phyloP scores from a whole-genome alignment of 2,888 invertebrate species.

The Drosophila macrospina region DNA sequence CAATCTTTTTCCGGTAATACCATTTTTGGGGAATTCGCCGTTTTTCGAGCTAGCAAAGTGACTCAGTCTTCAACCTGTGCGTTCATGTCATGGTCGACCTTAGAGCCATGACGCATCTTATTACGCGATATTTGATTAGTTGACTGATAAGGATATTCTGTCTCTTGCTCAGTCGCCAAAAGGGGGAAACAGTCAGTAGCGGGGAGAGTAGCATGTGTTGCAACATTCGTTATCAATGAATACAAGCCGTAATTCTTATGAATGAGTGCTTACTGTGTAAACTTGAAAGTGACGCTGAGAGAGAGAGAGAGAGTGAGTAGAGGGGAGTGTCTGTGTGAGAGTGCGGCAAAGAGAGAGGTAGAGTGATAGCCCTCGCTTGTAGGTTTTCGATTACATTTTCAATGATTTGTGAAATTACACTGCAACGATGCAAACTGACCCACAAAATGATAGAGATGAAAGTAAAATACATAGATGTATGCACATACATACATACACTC shows the following conservation, averaged over 20 bases:
- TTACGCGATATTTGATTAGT: conserved; percentile 17
- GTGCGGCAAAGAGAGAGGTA: background rate
- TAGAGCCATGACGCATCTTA: conserved; percentile 48
- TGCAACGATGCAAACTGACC: conserved; percentile 34
- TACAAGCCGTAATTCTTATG: conserved; percentile 28
- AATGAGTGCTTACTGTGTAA: conserved; percentile 46
- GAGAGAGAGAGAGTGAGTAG: background rate
- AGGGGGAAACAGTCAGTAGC: background rate
- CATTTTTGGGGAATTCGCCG: conserved; percentile 34
- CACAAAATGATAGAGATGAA: conserved; percentile 26
- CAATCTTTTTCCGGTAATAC: conserved; percentile 10
- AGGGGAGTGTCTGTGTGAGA: background rate
- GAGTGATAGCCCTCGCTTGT: conserved; percentile 7
- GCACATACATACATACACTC: conserved; percentile 2
- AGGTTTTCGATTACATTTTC: conserved; percentile 39
- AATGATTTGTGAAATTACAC: conserved; percentile 58
- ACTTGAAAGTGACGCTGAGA: conserved; percentile 48
- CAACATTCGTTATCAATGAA: conserved; percentile 38
- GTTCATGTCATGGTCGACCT: conserved; percentile 38
- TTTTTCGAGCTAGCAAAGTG: conserved; percentile 30
- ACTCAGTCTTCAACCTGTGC: conserved; percentile 43
- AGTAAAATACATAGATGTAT: background rate
- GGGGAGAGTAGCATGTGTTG: background rate
- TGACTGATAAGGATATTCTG: conserved; percentile 56
- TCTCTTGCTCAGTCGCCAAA: conserved; percentile 24